Conservation (phyloP, 2,113 vertebrate species). For the Anthoscopus minutus region DNA sequence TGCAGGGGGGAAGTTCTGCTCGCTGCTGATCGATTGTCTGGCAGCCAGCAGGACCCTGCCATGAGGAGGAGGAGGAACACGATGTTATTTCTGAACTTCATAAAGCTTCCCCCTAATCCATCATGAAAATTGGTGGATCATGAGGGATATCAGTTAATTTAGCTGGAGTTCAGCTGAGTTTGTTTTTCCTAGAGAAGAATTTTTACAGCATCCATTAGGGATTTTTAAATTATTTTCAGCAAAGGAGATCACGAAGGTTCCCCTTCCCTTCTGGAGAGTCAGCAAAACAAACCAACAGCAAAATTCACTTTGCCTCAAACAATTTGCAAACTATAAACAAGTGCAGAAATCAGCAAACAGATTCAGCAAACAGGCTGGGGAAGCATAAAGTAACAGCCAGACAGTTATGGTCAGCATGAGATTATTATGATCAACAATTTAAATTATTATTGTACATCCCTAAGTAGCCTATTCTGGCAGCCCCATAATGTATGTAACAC, state of each 20-base stretch:
- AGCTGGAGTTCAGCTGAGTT: neutral
- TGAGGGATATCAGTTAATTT: constrained; percentile 10
- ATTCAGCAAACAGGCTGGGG: neutral
- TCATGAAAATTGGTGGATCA: constrained; percentile 1
- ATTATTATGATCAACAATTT: constrained; percentile 39
- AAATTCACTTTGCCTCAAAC: neutral
- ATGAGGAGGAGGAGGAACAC: neutral
- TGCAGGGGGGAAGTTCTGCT: neutral
- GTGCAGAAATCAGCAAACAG: neutral
- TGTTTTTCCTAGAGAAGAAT: neutral
- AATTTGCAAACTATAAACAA: neutral
- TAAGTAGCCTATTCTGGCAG: constrained; percentile 31
- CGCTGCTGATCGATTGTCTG: neutral
- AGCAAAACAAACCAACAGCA: neutral
- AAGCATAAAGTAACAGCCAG: constrained; percentile 39
- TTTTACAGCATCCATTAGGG: neutral
- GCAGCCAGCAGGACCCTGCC: neutral
- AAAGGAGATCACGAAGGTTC: neutral
- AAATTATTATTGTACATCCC: constrained; percentile 43
- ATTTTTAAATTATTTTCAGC: neutral
- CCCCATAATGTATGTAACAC: neutral
- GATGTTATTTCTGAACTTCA: neutral
- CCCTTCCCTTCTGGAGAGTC: neutral
- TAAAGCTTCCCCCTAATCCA: neutral
- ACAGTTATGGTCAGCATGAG: constrained; percentile 27